Evolutionary conservation across 2,888 invertebrate species (phyloP).

Genomic region (Diarsia mendica): DNA sequence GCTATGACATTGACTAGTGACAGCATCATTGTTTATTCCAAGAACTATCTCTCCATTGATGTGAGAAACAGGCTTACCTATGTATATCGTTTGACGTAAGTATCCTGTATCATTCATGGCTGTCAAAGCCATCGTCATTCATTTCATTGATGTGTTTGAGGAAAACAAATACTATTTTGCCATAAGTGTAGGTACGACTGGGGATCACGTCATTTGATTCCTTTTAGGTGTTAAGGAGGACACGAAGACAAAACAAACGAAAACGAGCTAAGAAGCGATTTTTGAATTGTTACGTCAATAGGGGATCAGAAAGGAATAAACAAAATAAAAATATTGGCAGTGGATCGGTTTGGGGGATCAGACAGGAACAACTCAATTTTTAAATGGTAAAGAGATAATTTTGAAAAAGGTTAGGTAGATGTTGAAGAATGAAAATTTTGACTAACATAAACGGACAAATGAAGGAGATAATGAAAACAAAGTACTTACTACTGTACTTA

Average conservation of each 20-base stretch:
- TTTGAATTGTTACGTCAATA: slow-evolving; percentile 10
- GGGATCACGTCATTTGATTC: not conserved
- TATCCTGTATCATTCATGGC: slow-evolving; percentile 22
- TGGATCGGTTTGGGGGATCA: too few relatives aligned
- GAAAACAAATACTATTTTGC: slow-evolving; percentile 36
- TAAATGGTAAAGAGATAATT: not conserved
- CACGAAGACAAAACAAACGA: not conserved
- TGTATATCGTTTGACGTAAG: slow-evolving; percentile 34
- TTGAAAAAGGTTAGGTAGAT: not conserved
- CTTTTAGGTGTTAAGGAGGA: not conserved
- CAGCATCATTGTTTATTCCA: slow-evolving; percentile 52
- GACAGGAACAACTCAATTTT: too few relatives aligned
- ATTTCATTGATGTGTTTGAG: slow-evolving; percentile 42
- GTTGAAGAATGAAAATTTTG: not conserved
- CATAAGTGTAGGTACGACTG: too few relatives aligned
- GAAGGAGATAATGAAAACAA: not conserved
- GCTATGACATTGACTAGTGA: slow-evolving; percentile 37
- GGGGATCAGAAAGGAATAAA: too few relatives aligned
- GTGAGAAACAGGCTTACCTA: slow-evolving; percentile 32
- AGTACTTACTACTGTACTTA: not conserved
- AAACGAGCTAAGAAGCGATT: not conserved
- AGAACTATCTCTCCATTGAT: slow-evolving; percentile 36
- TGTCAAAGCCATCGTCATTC: slow-evolving; percentile 27
- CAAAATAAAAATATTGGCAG: too few relatives aligned
- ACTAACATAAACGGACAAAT: not conserved